A percentile compares a stretch with the other conserved stretches of the same genome.
Evolutionary conservation across 2,797 vertebrate species (phyloP).

Genomic region (Streptopelia turtur): DNA sequence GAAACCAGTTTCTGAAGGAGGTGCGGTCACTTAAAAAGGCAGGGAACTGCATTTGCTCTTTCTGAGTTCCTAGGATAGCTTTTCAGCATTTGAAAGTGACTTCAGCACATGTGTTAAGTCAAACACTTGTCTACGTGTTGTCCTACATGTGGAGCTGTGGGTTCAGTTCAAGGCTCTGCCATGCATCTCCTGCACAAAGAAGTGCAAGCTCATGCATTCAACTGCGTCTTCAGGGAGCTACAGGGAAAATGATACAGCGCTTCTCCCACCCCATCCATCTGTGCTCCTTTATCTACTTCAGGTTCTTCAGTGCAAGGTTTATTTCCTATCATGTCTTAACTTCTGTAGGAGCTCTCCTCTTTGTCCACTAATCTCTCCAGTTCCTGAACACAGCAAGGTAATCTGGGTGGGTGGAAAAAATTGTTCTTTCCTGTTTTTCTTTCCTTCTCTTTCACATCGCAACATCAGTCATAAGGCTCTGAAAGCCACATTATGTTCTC

Average conservation of each 20-base stretch:
- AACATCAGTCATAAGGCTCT: neutral
- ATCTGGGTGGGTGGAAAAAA: neutral
- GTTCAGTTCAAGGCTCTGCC: neutral
- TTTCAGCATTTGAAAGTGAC: neutral
- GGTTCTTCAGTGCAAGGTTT: neutral
- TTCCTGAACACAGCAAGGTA: neutral
- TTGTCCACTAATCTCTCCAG: neutral
- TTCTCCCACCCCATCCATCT: neutral
- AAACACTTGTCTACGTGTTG: neutral
- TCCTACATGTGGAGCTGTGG: neutral
- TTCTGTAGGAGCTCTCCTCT: neutral
- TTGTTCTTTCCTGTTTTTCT: neutral
- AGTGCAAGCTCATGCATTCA: neutral
- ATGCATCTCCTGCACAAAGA: neutral
- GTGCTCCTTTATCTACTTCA: neutral
- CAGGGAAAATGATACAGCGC: accelerated
- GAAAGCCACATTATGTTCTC: neutral
- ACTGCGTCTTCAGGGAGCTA: neutral
- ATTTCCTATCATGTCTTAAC: neutral
- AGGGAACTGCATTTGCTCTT: neutral
- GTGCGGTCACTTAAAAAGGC: neutral
- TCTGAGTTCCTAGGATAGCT: neutral
- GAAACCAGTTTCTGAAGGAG: neutral
- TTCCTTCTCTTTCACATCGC: neutral
- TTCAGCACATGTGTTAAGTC: neutral